Base-by-base conservation (phyloP, 2,113 vertebrate species). In the Reinhardtius hippoglossoides region DNA sequence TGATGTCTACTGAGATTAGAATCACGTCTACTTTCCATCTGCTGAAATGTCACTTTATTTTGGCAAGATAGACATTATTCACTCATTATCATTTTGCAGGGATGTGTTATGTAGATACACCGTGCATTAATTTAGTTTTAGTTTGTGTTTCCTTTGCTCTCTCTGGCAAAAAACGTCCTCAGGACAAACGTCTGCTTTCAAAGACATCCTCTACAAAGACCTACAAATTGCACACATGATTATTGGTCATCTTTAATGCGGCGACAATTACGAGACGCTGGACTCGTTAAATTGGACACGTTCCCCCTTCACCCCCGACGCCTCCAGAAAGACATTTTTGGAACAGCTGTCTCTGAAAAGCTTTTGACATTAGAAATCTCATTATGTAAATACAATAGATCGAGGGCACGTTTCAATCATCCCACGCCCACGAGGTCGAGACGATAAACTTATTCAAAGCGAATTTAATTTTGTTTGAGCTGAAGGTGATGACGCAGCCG, bases 321-420 rank as follows among this genome's bases (percentile, higher is more conserved):
- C 31, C 31, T 5, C 31, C 31, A 31, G 31, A 31, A 31, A 31
- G 31, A 31, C 7, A 63, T 64, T 81, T 81, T 73, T 63, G 64
- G 62, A 90, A 48, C 74, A 35, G 55, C 13, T 61, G 74, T 82
- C 75, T 79, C 72, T 76, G 88, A 85, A 64, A 57, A 76, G 78
- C 44, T 9, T 82, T 77, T 85, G 79, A 86, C 86, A 83, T 81
- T 84, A 82, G 72, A 87, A 88, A 93, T 87, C 78, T 83, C 60
- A 90, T 92, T 93, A 91, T 91, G 87, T 78, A 78, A 90, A 91
- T 87, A 59, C 5, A 9, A 87, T 76, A 79, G 76, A 84, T 78
- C 70, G 60, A 10, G 67, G 64, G 62, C 69, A 61, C 74, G 71
- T 87, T 86, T 81, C 76, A 90, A 85, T 83, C 67, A 84, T 46